Evolutionary conservation across 2,888 invertebrate genomes (phyloP).

Genomic region (Orthosia cruda): DNA sequence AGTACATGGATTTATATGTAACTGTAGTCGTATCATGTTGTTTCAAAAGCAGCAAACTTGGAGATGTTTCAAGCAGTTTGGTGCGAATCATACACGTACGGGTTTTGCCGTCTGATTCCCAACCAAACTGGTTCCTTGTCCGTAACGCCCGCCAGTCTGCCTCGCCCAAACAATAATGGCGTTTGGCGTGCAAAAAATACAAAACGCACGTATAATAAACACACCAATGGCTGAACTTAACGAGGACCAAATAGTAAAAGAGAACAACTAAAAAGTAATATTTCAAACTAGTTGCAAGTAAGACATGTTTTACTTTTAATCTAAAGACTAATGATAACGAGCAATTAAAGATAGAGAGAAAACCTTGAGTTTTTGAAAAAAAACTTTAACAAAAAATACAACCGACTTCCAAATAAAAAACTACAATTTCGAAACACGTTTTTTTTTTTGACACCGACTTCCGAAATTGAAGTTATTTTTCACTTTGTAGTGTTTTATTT

Average conservation of each 20-base stretch:
- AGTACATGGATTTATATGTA: constrained; percentile 16
- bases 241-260: constrained; percentile 64
- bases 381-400: too few relatives aligned
- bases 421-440: too few relatives aligned
- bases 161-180: constrained; percentile 77
- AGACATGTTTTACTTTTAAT: constrained; percentile 48
- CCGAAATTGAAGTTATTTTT: too few relatives aligned
- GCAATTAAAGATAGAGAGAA: constrained; percentile 41
- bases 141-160: constrained; percentile 88
- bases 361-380: too few relatives aligned
- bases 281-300: constrained; percentile 39
- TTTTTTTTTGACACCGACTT: too few relatives aligned
- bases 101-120: constrained; percentile 70
- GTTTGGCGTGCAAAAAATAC: constrained; percentile 79
- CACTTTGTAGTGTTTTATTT: too few relatives aligned
- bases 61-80: constrained; percentile 53
- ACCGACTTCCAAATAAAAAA: too few relatives aligned
- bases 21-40: constrained; percentile 32
- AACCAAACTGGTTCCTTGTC: constrained; percentile 84
- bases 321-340: constrained; percentile 35
- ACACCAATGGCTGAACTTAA: constrained; percentile 67
- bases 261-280: constrained; percentile 50
- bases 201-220: constrained; percentile 71
- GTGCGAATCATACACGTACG: constrained; percentile 57
- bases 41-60: constrained; percentile 50